These are phyloP conservation scores for Metellina segmentata DNA, from an alignment of 2,888 invertebrate species.

Conservation along the genomic window DNA sequence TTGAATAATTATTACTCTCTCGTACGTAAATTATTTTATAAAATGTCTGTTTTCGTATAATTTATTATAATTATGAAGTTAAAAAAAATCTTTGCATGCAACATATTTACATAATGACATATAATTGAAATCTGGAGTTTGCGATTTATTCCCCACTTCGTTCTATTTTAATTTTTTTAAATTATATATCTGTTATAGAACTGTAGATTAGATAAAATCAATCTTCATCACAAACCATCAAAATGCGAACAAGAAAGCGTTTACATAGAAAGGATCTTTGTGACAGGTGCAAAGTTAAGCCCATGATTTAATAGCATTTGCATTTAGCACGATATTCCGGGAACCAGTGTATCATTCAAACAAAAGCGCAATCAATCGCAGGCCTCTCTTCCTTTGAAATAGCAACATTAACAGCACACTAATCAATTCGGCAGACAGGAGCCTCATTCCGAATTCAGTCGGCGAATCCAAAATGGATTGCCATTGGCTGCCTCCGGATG, in stretches of 20 bases:
- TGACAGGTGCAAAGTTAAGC: background rate
- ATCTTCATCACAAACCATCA: background rate
- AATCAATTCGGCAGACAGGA: background rate
- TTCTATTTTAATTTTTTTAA: too few species aligned
- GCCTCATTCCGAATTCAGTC: slow-evolving; percentile 69
- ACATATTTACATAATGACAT: background rate
- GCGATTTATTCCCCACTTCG: too few species aligned
- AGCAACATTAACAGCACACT: background rate
- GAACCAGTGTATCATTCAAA: background rate
- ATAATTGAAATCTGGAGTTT: too few species aligned
- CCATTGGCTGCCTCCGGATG: slow-evolving; percentile 64
- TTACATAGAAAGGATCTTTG: background rate
- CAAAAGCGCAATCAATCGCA: background rate
- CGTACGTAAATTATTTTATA: too few species aligned
- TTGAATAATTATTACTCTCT: too few species aligned
- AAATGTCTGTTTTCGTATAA: too few species aligned
- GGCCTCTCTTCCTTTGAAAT: background rate
- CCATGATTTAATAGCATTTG: background rate
- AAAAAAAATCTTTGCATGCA: background rate
- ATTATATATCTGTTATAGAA: too few species aligned
- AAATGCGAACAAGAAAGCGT: background rate
- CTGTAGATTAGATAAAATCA: background rate
- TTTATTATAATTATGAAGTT: background rate
- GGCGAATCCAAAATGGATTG: slow-evolving; percentile 47
- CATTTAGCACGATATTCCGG: background rate